These are phyloP conservation scores for Albula goreensis DNA, from an alignment of 2,113 vertebrate genomes.

Conservation along the genomic window DNA sequence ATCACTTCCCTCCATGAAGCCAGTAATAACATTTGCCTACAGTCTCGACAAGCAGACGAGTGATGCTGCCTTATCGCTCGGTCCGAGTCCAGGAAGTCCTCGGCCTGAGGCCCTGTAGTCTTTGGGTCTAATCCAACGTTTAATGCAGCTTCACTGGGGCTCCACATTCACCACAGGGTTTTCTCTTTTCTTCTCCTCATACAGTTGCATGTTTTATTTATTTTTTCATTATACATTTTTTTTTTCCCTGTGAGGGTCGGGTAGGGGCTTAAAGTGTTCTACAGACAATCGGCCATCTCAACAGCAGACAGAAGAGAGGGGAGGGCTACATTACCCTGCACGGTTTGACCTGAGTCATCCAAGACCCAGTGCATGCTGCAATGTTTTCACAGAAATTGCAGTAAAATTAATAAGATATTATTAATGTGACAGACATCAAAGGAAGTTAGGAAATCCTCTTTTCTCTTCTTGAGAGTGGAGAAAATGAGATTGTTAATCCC, in stretches of 20 bases:
- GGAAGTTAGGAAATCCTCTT: conserved; percentile 62
- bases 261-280: too few species aligned
- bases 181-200: too few species aligned
- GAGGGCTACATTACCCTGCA: not conserved
- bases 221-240: too few species aligned
- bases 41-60: conserved; percentile 15
- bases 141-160: conserved; percentile 19
- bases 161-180: too few species aligned
- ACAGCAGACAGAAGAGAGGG: conserved; percentile 26
- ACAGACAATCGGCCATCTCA: conserved; percentile 29
- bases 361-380: conserved; percentile 17
- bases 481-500: conserved; percentile 73
- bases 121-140: conserved; percentile 31
- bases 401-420: conserved; percentile 50
- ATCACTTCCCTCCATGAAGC: not conserved
- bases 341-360: conserved; percentile 24
- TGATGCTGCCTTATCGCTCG: conserved; percentile 20
- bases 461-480: conserved; percentile 62
- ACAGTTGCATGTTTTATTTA: too few species aligned
- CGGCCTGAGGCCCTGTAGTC: not conserved
- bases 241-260: too few species aligned
- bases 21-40: conserved; percentile 32
- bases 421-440: conserved; percentile 58
- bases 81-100: not conserved
- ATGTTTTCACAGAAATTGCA: conserved; percentile 17